Evolutionary conservation across 2,797 vertebrate genomes (phyloP).

Genomic region (Peromyscus melanophrys): DNA sequence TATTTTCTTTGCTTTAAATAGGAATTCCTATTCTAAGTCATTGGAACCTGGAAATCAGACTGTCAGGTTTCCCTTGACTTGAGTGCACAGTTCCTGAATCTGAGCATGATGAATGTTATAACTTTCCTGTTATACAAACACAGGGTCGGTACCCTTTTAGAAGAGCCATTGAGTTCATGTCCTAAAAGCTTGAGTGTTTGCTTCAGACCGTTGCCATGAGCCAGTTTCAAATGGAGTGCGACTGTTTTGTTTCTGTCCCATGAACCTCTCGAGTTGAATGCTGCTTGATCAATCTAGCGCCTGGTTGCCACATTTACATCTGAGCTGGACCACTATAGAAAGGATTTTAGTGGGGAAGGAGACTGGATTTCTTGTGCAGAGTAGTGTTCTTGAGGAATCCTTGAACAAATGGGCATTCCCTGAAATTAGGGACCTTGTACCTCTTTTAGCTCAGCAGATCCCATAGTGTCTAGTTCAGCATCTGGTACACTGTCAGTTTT

Average conservation of each 20-base stretch:
- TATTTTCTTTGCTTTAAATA: constrained; percentile 87
- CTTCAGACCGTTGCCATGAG: constrained; percentile 77
- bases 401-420: constrained; percentile 53
- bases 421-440: constrained; percentile 61
- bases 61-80: constrained; percentile 79
- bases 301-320: constrained; percentile 80
- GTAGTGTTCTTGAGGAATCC: constrained; percentile 57
- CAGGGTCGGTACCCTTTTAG: constrained; percentile 77
- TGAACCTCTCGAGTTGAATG: constrained; percentile 77
- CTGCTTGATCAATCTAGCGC: constrained; percentile 71
- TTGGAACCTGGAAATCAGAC: constrained; percentile 83
- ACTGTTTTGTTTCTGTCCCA: constrained; percentile 80
- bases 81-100: constrained; percentile 82
- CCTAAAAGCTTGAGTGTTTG: constrained; percentile 79
- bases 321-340: constrained; percentile 56
- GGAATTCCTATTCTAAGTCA: constrained; percentile 85
- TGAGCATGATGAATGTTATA: constrained; percentile 80
- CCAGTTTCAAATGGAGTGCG: constrained; percentile 83
- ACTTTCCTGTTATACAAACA: constrained; percentile 83
- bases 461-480: constrained; percentile 44
- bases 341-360: constrained; percentile 51
- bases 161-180: constrained; percentile 80
- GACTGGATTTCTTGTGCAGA: constrained; percentile 48
- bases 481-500: constrained; percentile 54
- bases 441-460: constrained; percentile 52